phyloP scores from a whole-genome alignment of 2,797 vertebrate genomes.

The Vipera latastei region DNA sequence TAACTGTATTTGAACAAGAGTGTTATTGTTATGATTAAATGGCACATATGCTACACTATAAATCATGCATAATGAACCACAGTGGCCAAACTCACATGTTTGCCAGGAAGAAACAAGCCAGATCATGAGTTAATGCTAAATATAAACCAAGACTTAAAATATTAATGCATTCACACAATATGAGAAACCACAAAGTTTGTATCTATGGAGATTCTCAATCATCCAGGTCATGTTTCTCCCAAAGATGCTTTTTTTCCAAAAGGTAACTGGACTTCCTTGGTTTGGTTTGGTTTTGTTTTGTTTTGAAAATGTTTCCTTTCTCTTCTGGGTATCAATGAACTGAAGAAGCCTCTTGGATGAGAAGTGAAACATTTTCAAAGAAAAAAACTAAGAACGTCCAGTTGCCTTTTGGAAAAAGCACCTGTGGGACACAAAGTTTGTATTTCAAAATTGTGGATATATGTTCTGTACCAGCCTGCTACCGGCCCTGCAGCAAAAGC shows the following conservation, averaged over 20 bases:
- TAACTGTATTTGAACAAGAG: too few relatives aligned
- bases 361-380: too few relatives aligned
- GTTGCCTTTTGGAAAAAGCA: too few relatives aligned
- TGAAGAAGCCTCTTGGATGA: not conserved
- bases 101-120: not conserved
- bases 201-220: not conserved
- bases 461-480: too few relatives aligned
- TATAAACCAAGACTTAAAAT: not conserved
- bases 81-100: not conserved
- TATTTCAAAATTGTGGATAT: not conserved
- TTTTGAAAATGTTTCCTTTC: not conserved
- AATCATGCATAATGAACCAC: not conserved
- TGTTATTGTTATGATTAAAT: not conserved
- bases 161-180: not conserved
- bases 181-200: not conserved
- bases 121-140: not conserved
- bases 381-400: too few relatives aligned
- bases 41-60: not conserved
- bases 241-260: not conserved
- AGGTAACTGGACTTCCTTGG: not conserved
- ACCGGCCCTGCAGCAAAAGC: too few relatives aligned
- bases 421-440: not conserved
- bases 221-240: not conserved
- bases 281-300: not conserved
- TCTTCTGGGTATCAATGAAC: not conserved